Percentiles rank a stretch among this genome's conserved stretches.
phyloP scores from a whole-genome alignment of 2,888 invertebrate species.

The Ceramica pisi region DNA sequence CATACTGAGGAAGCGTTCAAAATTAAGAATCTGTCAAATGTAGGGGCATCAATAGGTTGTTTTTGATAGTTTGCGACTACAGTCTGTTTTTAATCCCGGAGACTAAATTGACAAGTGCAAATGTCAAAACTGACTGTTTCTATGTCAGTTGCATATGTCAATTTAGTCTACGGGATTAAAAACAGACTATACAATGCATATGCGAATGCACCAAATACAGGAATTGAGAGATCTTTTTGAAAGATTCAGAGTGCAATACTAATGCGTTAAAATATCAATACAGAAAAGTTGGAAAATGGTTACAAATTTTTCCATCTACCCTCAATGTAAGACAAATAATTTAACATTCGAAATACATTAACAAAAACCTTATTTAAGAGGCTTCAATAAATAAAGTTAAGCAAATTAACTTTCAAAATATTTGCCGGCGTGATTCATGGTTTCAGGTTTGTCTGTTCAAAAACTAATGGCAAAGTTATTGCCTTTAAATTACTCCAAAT shows the following conservation, averaged over 20 bases:
- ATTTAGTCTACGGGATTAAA: too few relatives aligned
- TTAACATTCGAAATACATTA: not conserved
- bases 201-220: too few relatives aligned
- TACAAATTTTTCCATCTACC: conserved; percentile 1
- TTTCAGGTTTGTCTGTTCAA: conserved; percentile 21
- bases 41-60: too few relatives aligned
- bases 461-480: conserved; percentile 15
- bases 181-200: too few relatives aligned
- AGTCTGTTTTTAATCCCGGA: too few relatives aligned
- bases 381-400: conserved; percentile 9
- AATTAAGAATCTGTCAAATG: too few relatives aligned
- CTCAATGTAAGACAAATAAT: conserved; percentile 1
- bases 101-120: too few relatives aligned
- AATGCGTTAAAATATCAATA: not conserved
- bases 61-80: too few relatives aligned
- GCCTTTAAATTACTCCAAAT: not conserved
- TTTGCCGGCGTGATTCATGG: conserved; percentile 14
- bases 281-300: not conserved
- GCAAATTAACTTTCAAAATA: conserved; percentile 28
- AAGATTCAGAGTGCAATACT: not conserved
- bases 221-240: not conserved
- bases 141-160: too few relatives aligned
- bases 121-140: too few relatives aligned
- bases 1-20: too few relatives aligned
- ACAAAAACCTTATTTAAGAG: not conserved